phyloP scores from a whole-genome alignment of 2,113 vertebrate genomes.

The Myotis lucifugus region DNA sequence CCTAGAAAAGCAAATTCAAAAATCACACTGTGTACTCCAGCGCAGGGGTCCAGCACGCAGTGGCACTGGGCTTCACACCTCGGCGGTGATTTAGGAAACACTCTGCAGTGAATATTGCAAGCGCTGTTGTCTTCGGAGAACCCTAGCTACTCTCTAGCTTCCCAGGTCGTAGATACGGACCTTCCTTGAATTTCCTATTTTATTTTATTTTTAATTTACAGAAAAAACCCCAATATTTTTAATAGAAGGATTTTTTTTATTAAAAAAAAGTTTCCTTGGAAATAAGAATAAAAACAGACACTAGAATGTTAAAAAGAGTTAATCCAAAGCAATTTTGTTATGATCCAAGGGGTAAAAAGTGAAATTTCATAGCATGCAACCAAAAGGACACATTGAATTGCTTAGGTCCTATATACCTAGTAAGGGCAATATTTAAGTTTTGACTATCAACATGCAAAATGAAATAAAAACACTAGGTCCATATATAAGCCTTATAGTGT shows the following conservation, averaged over 20 bases:
- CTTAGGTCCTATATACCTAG: background rate
- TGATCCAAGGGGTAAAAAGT: background rate
- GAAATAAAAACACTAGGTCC: background rate
- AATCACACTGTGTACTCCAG: background rate
- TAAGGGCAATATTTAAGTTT: background rate
- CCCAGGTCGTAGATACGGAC: background rate
- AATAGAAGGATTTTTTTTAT: background rate
- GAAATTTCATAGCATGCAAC: background rate
- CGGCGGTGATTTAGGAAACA: background rate
- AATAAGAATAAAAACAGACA: background rate
- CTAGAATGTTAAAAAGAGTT: background rate
- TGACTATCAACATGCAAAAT: background rate
- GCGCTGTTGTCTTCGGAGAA: background rate
- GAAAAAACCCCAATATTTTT: background rate
- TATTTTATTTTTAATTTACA: background rate
- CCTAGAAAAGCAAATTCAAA: conserved; percentile 12
- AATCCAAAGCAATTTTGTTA: background rate
- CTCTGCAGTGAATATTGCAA: background rate
- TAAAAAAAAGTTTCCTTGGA: background rate
- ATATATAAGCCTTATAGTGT: background rate
- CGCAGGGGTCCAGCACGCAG: background rate
- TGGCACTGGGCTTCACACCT: background rate
- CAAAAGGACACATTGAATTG: background rate
- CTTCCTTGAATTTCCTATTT: background rate
- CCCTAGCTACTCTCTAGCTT: background rate